phyloP scores from a whole-genome alignment of 2,797 vertebrate species.

The Anguilla pacifica region DNA sequence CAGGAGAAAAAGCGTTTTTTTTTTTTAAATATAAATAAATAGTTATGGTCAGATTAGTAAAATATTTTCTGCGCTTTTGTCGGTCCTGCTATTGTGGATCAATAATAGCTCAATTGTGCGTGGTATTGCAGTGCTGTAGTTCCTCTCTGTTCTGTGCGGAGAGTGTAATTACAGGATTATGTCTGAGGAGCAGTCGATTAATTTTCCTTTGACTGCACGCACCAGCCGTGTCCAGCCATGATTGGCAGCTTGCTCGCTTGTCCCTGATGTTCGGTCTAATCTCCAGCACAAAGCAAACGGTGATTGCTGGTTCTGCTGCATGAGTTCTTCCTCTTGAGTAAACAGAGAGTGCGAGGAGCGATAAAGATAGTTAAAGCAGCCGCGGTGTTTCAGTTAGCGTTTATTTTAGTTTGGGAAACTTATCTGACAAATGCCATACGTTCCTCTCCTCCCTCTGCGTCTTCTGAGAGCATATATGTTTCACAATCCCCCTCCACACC shows the following conservation, averaged over 20 bases:
- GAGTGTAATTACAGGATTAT: constrained; percentile 6
- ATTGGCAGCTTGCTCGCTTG: neutral
- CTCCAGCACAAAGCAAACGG: neutral
- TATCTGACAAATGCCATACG: neutral
- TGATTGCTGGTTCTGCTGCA: neutral
- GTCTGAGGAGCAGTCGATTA: neutral
- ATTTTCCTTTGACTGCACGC: neutral
- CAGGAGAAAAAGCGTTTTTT: neutral
- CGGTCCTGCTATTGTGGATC: neutral
- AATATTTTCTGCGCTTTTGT: neutral
- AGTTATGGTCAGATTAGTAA: neutral
- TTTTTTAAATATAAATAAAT: neutral
- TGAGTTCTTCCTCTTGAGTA: neutral
- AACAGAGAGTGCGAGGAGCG: neutral
- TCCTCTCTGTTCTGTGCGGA: neutral
- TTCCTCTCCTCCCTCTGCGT: neutral
- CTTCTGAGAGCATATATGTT: neutral
- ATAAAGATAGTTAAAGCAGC: neutral
- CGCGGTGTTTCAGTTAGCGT: no score
- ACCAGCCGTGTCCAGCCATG: neutral
- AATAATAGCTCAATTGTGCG: neutral
- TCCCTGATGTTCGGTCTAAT: neutral
- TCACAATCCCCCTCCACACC: neutral
- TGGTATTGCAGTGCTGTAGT: neutral
- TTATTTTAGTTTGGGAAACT: neutral